Conservation (phyloP, 2,888 invertebrate species). For the Colletes collaris region DNA sequence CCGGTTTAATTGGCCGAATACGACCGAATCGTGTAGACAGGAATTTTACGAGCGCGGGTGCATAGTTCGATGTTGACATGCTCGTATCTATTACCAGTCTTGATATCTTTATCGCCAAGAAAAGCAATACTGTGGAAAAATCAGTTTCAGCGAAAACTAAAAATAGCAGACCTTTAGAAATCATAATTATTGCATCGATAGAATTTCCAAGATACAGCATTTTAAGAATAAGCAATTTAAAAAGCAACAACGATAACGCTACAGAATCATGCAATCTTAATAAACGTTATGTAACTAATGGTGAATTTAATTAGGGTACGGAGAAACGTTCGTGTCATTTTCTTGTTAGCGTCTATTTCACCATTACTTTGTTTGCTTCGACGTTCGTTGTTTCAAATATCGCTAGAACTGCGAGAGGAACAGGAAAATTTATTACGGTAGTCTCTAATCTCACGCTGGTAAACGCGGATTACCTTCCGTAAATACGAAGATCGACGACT, state of each 20-base stretch:
- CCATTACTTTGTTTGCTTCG: not conserved
- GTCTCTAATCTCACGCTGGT: not conserved
- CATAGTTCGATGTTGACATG: slow-evolving; percentile 42
- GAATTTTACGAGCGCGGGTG: slow-evolving; percentile 28
- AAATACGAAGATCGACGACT: slow-evolving; percentile 15
- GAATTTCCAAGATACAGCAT: too few relatives aligned
- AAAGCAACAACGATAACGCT: too few relatives aligned
- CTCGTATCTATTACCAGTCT: slow-evolving; percentile 18
- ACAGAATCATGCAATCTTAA: too few relatives aligned
- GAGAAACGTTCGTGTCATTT: too few relatives aligned
- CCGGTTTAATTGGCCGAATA: slow-evolving; percentile 55
- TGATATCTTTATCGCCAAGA: slow-evolving; percentile 10
- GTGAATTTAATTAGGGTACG: too few relatives aligned
- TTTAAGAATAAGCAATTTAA: too few relatives aligned
- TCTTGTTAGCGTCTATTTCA: not conserved
- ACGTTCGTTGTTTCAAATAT: not conserved
- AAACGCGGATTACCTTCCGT: slow-evolving; percentile 13
- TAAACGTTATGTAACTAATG: too few relatives aligned
- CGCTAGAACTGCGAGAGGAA: not conserved
- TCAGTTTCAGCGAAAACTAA: not conserved
- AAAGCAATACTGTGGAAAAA: not conserved
- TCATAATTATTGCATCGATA: too few relatives aligned
- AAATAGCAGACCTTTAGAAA: too few relatives aligned
- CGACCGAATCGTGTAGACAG: slow-evolving; percentile 41
- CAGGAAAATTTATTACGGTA: not conserved